Evolutionary conservation across 2,888 invertebrate species (phyloP).

Genomic region (Proisotoma minuta): DNA sequence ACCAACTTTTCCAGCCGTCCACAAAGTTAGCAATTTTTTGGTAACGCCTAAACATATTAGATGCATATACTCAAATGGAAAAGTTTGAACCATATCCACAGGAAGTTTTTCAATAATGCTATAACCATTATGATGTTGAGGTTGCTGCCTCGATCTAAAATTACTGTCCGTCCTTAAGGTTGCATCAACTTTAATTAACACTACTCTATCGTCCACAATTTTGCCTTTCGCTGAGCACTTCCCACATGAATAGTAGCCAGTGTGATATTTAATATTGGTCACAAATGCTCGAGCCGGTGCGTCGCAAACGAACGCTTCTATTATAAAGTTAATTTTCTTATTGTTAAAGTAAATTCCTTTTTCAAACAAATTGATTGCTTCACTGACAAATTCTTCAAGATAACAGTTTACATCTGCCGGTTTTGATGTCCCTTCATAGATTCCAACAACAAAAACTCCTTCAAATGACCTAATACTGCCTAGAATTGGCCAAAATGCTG

Average conservation of each 20-base stretch:
- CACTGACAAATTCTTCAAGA: constrained; percentile 4
- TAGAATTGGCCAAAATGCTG: constrained; percentile 15
- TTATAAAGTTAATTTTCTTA: background rate
- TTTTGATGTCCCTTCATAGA: constrained; percentile 4
- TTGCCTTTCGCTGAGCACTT: constrained; percentile 25
- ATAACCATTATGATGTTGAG: constrained; percentile 21
- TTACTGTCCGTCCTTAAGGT: background rate
- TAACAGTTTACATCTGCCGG: background rate
- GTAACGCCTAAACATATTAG: too few relatives aligned
- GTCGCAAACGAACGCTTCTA: constrained; percentile 16
- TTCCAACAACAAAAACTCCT: background rate
- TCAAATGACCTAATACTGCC: background rate
- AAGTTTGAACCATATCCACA: constrained; percentile 14
- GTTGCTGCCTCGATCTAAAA: constrained; percentile 10
- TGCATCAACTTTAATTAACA: background rate
- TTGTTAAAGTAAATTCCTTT: background rate
- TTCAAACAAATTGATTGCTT: background rate
- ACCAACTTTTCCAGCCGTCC: constrained; percentile 6
- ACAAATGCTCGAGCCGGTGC: constrained; percentile 20
- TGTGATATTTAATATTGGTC: constrained; percentile 7
- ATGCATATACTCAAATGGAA: constrained; percentile 31
- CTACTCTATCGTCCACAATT: background rate
- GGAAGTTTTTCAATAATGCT: constrained; percentile 9
- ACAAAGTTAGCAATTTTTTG: background rate
- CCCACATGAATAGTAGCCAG: constrained; percentile 21